phyloP scores from a whole-genome alignment of 2,888 invertebrate species.

The Meghimatium bilineatum region DNA sequence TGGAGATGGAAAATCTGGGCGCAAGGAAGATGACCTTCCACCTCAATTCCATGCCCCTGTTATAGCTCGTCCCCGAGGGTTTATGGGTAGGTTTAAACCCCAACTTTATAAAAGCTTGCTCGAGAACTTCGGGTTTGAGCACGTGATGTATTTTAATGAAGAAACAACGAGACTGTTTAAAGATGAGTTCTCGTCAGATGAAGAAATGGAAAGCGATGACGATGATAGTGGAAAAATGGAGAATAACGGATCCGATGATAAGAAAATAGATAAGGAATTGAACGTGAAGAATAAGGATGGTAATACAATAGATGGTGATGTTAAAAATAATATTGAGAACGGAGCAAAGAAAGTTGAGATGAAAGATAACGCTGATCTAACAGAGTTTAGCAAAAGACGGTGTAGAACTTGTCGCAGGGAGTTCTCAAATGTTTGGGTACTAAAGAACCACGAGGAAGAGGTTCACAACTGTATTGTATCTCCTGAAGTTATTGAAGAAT shows the following conservation, averaged over 20 bases:
- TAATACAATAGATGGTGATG: neutral
- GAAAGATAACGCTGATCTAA: slow-evolving; percentile 77
- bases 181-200: slow-evolving; percentile 47
- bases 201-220: slow-evolving; percentile 20
- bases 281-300: neutral
- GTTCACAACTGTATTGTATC: slow-evolving; percentile 94
- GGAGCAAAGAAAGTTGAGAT: slow-evolving; percentile 59
- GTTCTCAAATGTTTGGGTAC: slow-evolving; percentile 96
- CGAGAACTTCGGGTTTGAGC: slow-evolving; percentile 95
- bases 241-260: neutral
- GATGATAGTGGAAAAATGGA: slow-evolving; percentile 22
- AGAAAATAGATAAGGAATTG: slow-evolving; percentile 31
- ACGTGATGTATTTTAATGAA: slow-evolving; percentile 97
- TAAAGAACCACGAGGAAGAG: slow-evolving; percentile 97
- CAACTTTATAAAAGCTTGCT: slow-evolving; percentile 94
- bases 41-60: slow-evolving; percentile 47
- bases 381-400: slow-evolving; percentile 87
- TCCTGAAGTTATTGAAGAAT: slow-evolving; percentile 91
- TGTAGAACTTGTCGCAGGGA: slow-evolving; percentile 94
- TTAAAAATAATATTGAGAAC: slow-evolving; percentile 43
- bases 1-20: slow-evolving; percentile 5
- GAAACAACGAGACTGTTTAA: slow-evolving; percentile 81
- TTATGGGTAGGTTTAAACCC: slow-evolving; percentile 73
- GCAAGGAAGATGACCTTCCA: slow-evolving; percentile 51
- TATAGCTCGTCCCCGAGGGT: slow-evolving; percentile 52